A percentile compares a stretch with the other conserved stretches of the same genome.
Conservation (phyloP, 1,140 invertebrate genomes). For the Phymastichus coffea region DNA sequence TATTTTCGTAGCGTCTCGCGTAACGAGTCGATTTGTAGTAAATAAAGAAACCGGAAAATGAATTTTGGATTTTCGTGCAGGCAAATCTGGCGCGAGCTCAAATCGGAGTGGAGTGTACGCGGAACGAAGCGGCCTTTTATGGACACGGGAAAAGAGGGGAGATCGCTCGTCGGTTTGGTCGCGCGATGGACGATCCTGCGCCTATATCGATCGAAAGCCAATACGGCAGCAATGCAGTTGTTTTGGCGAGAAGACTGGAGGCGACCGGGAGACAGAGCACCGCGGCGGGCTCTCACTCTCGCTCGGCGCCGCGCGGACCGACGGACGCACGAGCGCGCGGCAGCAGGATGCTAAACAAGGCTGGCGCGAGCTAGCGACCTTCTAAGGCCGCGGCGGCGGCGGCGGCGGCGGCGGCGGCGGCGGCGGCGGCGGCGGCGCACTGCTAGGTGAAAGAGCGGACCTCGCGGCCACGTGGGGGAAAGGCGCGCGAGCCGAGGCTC, state of each 20-base stretch:
- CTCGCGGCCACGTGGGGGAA: neutral
- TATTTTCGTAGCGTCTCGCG: too few relatives aligned
- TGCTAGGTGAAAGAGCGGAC: neutral
- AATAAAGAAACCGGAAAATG: too few relatives aligned
- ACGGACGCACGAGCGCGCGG: conserved; percentile 4
- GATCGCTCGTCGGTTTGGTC: too few relatives aligned
- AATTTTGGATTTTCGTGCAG: too few relatives aligned
- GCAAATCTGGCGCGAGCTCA: too few relatives aligned
- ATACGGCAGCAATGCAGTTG: neutral
- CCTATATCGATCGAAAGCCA: too few relatives aligned
- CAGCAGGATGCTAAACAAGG: conserved; percentile 45
- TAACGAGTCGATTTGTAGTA: too few relatives aligned
- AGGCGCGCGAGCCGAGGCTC: neutral
- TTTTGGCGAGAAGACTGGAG: neutral
- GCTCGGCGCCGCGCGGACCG: neutral
- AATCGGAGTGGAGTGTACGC: too few relatives aligned
- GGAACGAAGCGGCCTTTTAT: too few relatives aligned
- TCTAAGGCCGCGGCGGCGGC: conserved; percentile 42
- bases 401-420: neutral
- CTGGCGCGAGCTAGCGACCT: conserved; percentile 45
- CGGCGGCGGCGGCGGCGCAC: conserved; percentile 19
- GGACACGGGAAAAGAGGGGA: too few relatives aligned
- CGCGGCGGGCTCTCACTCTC: neutral
- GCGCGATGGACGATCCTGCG: too few relatives aligned
- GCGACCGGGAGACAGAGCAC: too few relatives aligned